Evolutionary conservation across 2,797 vertebrate species (phyloP).

Genomic region (Sebastes itinus): DNA sequence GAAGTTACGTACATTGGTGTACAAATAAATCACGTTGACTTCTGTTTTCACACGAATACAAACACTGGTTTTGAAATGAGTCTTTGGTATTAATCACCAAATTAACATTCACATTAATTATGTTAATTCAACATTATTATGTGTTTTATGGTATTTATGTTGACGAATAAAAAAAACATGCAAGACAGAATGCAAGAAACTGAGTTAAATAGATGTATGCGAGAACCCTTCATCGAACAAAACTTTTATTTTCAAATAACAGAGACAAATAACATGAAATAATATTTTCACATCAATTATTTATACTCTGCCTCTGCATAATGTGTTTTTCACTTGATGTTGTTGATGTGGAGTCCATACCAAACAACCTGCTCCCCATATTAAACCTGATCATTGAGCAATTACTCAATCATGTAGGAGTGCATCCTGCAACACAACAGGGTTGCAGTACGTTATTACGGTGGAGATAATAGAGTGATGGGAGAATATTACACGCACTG

Average conservation of each 20-base stretch:
- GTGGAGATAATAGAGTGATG: background rate
- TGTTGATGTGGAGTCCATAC: slow-evolving; percentile 7
- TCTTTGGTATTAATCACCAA: background rate
- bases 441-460: background rate
- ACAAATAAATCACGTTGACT: too few species aligned
- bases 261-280: background rate
- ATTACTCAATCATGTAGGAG: background rate
- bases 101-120: background rate
- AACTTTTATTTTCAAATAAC: background rate
- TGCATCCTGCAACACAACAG: background rate
- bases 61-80: background rate
- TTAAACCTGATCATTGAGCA: background rate
- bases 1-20: too few species aligned
- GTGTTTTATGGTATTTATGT: background rate
- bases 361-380: background rate
- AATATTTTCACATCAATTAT: slow-evolving; percentile 21
- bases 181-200: background rate
- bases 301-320: background rate
- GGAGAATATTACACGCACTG: background rate
- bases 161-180: background rate
- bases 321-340: background rate
- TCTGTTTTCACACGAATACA: too few species aligned
- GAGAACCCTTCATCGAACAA: background rate
- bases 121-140: background rate
- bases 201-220: background rate